Conservation (phyloP, 37 sponge, comb jelly and placozoan species). For the Tethya wilhelma region DNA sequence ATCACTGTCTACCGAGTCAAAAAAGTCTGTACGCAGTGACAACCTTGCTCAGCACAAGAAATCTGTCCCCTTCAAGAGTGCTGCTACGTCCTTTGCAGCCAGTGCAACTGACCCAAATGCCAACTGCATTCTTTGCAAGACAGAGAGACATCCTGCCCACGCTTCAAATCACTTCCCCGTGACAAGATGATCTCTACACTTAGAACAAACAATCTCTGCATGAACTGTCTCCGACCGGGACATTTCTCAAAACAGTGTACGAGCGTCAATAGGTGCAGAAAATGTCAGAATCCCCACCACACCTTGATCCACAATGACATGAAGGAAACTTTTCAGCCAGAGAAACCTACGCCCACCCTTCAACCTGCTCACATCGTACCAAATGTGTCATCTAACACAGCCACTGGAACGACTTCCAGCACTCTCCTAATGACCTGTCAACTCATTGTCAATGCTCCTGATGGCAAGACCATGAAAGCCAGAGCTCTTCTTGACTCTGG, state of each 20-base stretch:
- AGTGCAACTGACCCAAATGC: background rate
- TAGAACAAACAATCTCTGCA: slow-evolving; percentile 14
- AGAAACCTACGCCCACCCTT: background rate
- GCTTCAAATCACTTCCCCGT: slow-evolving; percentile 13
- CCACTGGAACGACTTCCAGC: too few species aligned
- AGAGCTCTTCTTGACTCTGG: too few species aligned
- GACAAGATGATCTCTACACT: slow-evolving; percentile 36
- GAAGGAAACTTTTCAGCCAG: too few species aligned
- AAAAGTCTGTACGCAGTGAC: too few species aligned
- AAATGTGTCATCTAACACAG: too few species aligned
- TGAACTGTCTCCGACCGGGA: slow-evolving; percentile 25
- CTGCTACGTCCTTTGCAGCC: too few species aligned
- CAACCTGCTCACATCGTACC: slow-evolving; percentile 5
- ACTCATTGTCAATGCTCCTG: too few species aligned
- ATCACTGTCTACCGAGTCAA: too few species aligned
- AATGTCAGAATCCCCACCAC: slow-evolving; percentile 9
- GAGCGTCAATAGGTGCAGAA: background rate
- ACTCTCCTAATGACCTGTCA: too few species aligned
- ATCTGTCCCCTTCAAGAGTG: too few species aligned
- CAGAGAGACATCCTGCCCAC: slow-evolving; percentile 21
- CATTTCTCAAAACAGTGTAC: slow-evolving; percentile 26
- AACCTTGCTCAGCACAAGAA: too few species aligned
- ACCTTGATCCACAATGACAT: background rate
- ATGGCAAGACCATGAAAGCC: too few species aligned
- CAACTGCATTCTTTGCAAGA: slow-evolving; percentile 19